These are phyloP conservation scores for Pangasius krempfi DNA, from an alignment of 2,797 vertebrate genomes.

Conservation along the genomic window DNA sequence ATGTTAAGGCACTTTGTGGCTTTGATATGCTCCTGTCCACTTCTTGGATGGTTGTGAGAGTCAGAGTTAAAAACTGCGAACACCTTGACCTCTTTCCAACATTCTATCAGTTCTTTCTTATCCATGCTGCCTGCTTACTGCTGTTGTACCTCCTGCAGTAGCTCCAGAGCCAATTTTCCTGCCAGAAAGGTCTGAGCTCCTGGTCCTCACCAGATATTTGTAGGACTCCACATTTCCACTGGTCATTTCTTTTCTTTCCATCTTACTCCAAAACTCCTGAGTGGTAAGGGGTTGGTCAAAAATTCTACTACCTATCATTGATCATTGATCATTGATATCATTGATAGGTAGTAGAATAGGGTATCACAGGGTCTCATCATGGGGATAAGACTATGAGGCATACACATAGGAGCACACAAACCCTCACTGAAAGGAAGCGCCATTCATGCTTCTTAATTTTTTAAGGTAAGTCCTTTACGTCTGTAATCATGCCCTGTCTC, in stretches of 20 bases:
- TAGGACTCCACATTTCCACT: slow-evolving; percentile 44
- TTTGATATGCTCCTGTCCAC: not conserved
- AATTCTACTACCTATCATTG: not conserved
- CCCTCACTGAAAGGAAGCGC: not conserved
- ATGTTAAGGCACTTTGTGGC: not conserved
- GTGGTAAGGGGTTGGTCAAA: not conserved
- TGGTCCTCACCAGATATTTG: slow-evolving; percentile 58
- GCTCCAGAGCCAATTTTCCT: slow-evolving; percentile 59
- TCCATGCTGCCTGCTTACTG: not conserved
- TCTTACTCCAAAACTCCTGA: not conserved
- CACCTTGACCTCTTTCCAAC: not conserved
- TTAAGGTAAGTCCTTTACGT: not conserved
- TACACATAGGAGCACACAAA: not conserved
- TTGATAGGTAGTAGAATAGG: not conserved
- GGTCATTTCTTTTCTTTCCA: not conserved
- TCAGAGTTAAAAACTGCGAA: not conserved
- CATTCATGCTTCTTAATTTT: not conserved
- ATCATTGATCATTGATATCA: too few relatives aligned
- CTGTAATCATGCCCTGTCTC: not conserved
- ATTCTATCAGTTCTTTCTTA: not conserved
- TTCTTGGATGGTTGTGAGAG: not conserved
- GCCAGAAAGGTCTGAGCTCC: slow-evolving; percentile 61
- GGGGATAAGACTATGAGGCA: not conserved
- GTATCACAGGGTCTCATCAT: too few relatives aligned
- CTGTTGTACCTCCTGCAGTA: slow-evolving; percentile 33